These are phyloP conservation scores for Prinia subflava DNA, from an alignment of 2,113 vertebrate species.

Conservation along the genomic window DNA sequence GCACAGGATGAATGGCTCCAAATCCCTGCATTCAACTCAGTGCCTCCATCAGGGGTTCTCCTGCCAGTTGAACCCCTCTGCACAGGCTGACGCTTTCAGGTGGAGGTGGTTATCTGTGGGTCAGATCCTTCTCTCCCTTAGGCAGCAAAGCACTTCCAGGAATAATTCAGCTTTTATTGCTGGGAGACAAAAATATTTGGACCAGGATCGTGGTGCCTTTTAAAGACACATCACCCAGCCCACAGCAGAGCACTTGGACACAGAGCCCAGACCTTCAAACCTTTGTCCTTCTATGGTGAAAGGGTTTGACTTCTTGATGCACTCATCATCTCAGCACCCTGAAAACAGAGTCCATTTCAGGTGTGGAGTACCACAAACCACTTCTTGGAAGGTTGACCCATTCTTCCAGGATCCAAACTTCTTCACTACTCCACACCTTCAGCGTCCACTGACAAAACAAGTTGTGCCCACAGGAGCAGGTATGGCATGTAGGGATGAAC, in stretches of 20 bases:
- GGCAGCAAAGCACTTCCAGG: not conserved
- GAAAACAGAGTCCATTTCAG: not conserved
- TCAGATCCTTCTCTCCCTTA: not conserved
- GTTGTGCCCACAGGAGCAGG: not conserved
- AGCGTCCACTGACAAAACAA: not conserved
- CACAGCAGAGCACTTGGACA: not conserved
- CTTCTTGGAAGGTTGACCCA: not conserved
- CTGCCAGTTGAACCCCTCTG: not conserved
- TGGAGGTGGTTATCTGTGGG: not conserved
- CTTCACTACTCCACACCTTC: not conserved
- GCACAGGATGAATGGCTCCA: not conserved
- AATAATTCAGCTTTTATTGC: not conserved
- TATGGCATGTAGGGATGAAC: not conserved
- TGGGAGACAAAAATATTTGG: not conserved
- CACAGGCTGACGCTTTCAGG: not conserved
- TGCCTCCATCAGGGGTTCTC: not conserved
- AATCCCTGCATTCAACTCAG: not conserved
- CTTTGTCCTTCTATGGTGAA: not conserved
- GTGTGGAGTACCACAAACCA: not conserved
- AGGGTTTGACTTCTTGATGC: not conserved
- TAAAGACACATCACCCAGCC: not conserved
- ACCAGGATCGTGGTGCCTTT: not conserved
- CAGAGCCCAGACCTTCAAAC: not conserved
- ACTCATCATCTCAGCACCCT: not conserved
- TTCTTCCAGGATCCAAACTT: not conserved